Conservation (phyloP, 2,888 invertebrate species). For the Luperina testacea region DNA sequence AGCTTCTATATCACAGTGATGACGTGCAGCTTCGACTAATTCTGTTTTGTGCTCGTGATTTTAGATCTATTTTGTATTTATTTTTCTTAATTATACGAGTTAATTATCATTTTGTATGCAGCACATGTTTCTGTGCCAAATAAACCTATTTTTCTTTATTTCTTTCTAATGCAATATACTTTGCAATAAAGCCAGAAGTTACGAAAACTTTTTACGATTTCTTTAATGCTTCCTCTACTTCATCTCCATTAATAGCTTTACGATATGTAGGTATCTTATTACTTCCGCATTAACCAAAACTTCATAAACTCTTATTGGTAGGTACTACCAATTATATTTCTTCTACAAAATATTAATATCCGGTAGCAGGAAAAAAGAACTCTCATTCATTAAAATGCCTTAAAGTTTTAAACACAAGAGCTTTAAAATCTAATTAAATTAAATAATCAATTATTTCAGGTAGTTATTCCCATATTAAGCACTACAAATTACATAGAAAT, state of each 20-base stretch:
- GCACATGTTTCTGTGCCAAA: background rate
- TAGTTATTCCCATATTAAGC: too few species aligned
- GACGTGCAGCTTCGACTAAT: too few species aligned
- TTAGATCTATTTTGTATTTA: too few species aligned
- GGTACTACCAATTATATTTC: background rate
- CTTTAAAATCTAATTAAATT: background rate
- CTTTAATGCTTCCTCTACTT: background rate
- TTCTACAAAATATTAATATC: background rate
- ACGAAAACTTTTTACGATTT: constrained; percentile 1
- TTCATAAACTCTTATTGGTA: background rate
- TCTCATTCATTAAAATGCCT: background rate
- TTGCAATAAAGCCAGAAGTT: background rate
- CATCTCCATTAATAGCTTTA: background rate
- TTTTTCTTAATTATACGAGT: too few species aligned
- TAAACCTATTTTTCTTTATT: background rate
- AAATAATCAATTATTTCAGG: too few species aligned
- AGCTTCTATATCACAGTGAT: too few species aligned
- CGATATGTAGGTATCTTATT: background rate
- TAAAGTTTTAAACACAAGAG: constrained; percentile 15
- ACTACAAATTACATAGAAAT: too few species aligned
- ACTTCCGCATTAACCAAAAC: background rate
- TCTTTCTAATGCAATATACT: too few species aligned
- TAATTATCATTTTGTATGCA: too few species aligned
- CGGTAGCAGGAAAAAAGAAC: background rate
- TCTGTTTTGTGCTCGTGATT: too few species aligned